These are phyloP conservation scores for Mesitornis unicolor DNA, from an alignment of 2,113 vertebrate species.

Conservation along the genomic window DNA sequence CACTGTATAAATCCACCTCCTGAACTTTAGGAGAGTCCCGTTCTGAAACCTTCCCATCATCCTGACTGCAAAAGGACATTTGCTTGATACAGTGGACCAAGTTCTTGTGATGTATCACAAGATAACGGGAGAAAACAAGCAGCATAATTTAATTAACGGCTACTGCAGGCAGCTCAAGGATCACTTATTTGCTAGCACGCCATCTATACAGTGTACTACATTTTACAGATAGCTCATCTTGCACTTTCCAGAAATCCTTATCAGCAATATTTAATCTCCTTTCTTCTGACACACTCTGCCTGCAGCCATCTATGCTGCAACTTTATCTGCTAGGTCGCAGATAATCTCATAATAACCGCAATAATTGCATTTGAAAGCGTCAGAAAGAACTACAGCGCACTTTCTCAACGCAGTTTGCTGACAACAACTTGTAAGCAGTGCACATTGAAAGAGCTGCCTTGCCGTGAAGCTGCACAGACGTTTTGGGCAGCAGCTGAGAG, in stretches of 20 bases:
- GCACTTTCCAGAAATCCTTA: not conserved
- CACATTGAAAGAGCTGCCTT: not conserved
- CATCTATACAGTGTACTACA: fast-evolving
- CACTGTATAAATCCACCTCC: not conserved
- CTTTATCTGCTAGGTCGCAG: not conserved
- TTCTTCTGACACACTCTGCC: not conserved
- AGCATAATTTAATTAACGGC: not conserved
- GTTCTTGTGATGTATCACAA: not conserved
- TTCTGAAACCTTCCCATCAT: not conserved
- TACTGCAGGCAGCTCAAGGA: not conserved
- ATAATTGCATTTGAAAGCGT: not conserved
- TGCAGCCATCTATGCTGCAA: not conserved
- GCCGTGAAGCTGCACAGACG: not conserved
- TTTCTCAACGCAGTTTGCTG: not conserved
- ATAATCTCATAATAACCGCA: not conserved
- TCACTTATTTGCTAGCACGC: not conserved
- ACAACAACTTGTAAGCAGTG: not conserved
- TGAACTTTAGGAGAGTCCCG: not conserved
- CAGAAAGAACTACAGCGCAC: not conserved
- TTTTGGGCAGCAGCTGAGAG: not conserved
- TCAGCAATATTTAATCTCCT: not conserved
- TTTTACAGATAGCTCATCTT: not conserved
- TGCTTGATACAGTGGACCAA: not conserved
- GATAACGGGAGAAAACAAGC: not conserved
- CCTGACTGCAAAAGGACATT: not conserved